Evolutionary conservation across 1,140 invertebrate species (phyloP), one percentile per base, ranked within the genome.

Genomic region (Pararge aegeria): DNA sequence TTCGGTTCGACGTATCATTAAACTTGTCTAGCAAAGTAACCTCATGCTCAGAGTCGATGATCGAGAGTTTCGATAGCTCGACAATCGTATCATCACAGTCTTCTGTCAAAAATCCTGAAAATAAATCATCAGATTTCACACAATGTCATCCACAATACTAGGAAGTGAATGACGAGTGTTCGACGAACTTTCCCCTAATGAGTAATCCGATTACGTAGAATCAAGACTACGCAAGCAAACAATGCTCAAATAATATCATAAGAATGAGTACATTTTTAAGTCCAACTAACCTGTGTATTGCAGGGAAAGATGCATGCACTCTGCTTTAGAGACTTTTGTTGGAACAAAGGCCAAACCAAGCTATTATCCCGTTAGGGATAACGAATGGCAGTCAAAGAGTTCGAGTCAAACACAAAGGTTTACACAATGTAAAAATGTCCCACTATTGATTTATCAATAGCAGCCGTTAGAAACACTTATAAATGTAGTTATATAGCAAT

Each of bases 301-400:
- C 89, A 88, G 80, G 75, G 83, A 83, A 87, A 90, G 88, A 90
- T 90, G 87, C 88, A 90, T 90, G 87, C 89, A 90, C 89, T 89
- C 87, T 81, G 85, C 83, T 88, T 87, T 80, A 65, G 74, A 87
- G 79, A 88, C 84, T 88, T 84, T 79, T 70, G 66, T 67, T 55
- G 20, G 74, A 85, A 86, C 81, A 87, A 90, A 88, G 82, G 79
- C 81, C 73, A 77, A 84, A 83, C 80, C 77, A 87, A 83, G 84
- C 85, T 79, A 83, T 84, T 90, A 89, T 89, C 88, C 88, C 88
- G 87, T 90, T 89, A 88, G 76, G 83, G 79, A 85, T 83, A 86
- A 77, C 67, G 60, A 83, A 89, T 83, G 82, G 82, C 76, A 87
- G 82, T 80, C 80, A 81, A 78, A 80, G 66, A 70, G 77, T 78